A percentile compares a stretch with the other conserved stretches of the same genome.
phyloP scores from a whole-genome alignment of 2,888 invertebrate species.

The Scelioninae gen. 1 region DNA sequence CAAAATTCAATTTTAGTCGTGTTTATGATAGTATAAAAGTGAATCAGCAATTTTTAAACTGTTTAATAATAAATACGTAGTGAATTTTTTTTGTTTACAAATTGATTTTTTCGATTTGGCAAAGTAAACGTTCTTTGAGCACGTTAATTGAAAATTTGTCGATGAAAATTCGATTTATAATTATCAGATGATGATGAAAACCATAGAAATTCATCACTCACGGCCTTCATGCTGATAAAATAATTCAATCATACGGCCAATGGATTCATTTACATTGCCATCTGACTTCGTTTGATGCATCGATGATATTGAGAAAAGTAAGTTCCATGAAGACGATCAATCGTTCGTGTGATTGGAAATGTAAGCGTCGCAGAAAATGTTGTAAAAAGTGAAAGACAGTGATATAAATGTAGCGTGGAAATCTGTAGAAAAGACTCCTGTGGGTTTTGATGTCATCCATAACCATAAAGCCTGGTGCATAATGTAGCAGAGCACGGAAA shows the following conservation, averaged over 20 bases:
- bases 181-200: background rate
- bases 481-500: conserved; percentile 26
- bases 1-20: too few species aligned
- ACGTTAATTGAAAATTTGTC: background rate
- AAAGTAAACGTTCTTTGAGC: too few species aligned
- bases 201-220: background rate
- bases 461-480: conserved; percentile 30
- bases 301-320: conserved; percentile 16
- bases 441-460: conserved; percentile 45
- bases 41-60: too few species aligned
- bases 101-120: too few species aligned
- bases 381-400: conserved; percentile 16
- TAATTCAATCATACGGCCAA: conserved; percentile 21
- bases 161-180: conserved; percentile 7
- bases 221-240: conserved; percentile 2
- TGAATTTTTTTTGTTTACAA: too few species aligned
- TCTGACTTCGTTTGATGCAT: background rate
- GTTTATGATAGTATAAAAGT: too few species aligned
- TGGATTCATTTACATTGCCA: conserved; percentile 13
- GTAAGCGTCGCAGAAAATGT: conserved; percentile 1
- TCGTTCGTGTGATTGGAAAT: conserved; percentile 6
- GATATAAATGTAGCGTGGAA: conserved; percentile 20
- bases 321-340: conserved; percentile 16
- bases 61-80: too few species aligned
- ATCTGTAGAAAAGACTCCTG: conserved; percentile 25